phyloP scores from a whole-genome alignment of 1,140 invertebrate genomes.

The Heliconius melpomene region DNA sequence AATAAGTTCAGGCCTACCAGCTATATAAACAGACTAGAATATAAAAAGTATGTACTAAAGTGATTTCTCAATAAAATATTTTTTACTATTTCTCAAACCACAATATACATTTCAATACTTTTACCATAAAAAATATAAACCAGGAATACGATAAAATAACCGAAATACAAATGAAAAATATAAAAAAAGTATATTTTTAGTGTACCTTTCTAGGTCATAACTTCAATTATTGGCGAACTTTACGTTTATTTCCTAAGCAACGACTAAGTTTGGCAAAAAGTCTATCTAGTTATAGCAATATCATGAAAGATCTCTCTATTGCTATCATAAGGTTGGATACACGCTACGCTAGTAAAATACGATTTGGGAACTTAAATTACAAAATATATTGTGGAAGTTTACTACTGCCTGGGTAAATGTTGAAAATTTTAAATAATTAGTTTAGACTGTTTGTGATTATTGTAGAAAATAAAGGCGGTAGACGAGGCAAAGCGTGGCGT shows the following conservation, averaged over 20 bases:
- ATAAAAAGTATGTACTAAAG: too few relatives aligned
- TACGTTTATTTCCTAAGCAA: background rate
- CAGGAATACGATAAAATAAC: too few relatives aligned
- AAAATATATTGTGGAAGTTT: background rate
- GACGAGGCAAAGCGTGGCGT: too few relatives aligned
- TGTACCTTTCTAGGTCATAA: too few relatives aligned
- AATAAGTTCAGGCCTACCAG: too few relatives aligned
- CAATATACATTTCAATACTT: too few relatives aligned
- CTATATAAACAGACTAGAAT: too few relatives aligned
- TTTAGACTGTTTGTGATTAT: background rate
- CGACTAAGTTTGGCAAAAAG: background rate
- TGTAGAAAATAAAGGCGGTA: too few relatives aligned
- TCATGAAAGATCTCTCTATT: background rate
- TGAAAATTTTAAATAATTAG: background rate
- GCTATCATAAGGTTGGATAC: background rate
- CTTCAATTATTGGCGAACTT: background rate
- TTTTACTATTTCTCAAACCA: too few relatives aligned
- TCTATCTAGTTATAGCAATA: background rate
- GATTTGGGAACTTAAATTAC: constrained; percentile 7
- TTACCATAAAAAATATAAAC: too few relatives aligned
- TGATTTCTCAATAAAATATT: too few relatives aligned
- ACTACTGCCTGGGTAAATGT: background rate
- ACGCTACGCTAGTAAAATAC: background rate
- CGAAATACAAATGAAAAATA: too few relatives aligned
- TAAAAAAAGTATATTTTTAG: background rate